Evolutionary conservation across 2,888 invertebrate genomes (phyloP).

Genomic region (Sinelater perroti): DNA sequence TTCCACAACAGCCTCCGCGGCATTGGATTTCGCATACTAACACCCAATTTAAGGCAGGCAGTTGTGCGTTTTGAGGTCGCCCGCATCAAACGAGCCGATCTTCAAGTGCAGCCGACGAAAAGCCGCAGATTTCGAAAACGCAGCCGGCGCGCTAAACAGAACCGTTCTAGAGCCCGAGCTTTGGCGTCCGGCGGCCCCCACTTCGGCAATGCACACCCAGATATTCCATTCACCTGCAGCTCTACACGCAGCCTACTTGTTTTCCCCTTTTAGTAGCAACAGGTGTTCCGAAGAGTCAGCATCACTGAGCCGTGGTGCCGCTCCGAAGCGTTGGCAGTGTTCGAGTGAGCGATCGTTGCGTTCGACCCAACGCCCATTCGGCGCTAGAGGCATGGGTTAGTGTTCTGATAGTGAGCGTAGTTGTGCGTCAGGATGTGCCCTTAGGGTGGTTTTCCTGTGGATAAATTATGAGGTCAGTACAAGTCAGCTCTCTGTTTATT

Average conservation of each 20-base stretch:
- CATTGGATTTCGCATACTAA: too few species aligned
- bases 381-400: conserved; percentile 16
- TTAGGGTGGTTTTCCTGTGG: conserved; percentile 7
- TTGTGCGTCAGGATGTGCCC: background rate
- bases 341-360: too few species aligned
- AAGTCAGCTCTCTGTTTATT: too few species aligned
- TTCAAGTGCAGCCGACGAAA: too few species aligned
- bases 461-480: conserved; percentile 17
- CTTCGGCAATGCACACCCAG: conserved; percentile 17
- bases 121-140: too few species aligned
- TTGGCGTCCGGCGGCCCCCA: background rate
- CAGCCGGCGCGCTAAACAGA: background rate
- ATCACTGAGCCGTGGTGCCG: conserved; percentile 33
- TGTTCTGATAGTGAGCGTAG: background rate
- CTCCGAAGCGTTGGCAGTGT: conserved; percentile 7
- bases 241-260: conserved; percentile 44
- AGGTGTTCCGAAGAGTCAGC: conserved; percentile 43
- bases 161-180: background rate
- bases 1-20: too few species aligned
- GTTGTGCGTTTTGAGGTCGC: too few species aligned
- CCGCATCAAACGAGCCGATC: too few species aligned
- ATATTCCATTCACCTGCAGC: conserved; percentile 46
- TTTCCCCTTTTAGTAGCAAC: conserved; percentile 46
- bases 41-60: too few species aligned
- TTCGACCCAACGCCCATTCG: too few species aligned